These are phyloP conservation scores for Hylaea fasciaria DNA, from an alignment of 2,888 invertebrate genomes.

Conservation along the genomic window DNA sequence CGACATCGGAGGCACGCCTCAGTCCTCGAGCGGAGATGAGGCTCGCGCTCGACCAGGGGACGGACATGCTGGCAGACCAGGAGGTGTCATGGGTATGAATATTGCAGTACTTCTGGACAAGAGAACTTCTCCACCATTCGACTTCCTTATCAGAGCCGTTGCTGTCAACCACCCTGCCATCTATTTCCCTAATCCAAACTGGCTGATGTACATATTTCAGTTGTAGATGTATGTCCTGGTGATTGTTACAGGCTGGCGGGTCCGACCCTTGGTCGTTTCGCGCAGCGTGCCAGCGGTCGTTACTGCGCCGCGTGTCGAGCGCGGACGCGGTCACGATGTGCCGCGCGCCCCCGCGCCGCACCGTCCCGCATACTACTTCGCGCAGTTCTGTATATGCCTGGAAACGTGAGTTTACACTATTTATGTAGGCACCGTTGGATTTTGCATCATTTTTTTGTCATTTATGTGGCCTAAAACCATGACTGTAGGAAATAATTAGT, in stretches of 20 bases:
- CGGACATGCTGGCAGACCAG: conserved; percentile 82
- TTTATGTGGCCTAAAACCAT: too few species aligned
- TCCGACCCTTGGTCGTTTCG: conserved; percentile 85
- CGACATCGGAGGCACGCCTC: conserved; percentile 78
- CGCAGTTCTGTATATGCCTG: conserved; percentile 88
- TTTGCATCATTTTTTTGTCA: too few species aligned
- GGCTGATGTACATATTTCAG: too few species aligned
- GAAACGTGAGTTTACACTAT: conserved; percentile 68
- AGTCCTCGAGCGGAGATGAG: conserved; percentile 88
- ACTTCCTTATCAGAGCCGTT: too few species aligned
- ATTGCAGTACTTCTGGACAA: neutral
- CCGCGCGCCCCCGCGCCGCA: conserved; percentile 75
- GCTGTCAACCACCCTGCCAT: too few species aligned
- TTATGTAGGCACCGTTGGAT: neutral
- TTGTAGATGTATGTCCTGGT: neutral
- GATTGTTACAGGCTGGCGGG: conserved; percentile 73
- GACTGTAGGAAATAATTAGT: too few species aligned
- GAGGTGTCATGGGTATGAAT: conserved; percentile 73
- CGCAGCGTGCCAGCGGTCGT: conserved; percentile 79
- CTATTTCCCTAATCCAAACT: too few species aligned
- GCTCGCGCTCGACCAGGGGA: conserved; percentile 84
- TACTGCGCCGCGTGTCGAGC: conserved; percentile 80
- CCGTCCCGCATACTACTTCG: conserved; percentile 87
- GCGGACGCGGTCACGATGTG: conserved; percentile 81
- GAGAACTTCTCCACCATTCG: too few species aligned